Evolutionary conservation across 2,797 vertebrate species (phyloP).

Genomic region (Oreochromis mossambicus): DNA sequence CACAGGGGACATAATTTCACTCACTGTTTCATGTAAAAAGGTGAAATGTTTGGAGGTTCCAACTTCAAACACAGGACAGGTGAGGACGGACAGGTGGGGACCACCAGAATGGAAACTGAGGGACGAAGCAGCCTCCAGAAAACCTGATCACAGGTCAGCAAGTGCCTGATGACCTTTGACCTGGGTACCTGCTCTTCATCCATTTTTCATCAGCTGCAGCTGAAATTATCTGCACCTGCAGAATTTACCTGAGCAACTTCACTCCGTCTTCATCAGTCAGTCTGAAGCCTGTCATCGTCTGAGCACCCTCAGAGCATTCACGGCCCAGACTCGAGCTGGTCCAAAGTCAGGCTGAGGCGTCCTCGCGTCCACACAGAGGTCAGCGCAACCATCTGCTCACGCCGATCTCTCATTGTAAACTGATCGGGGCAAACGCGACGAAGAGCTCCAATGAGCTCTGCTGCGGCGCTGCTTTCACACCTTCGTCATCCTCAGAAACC

Average conservation of each 20-base stretch:
- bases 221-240: not conserved
- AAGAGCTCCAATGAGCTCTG: not conserved
- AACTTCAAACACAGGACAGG: too few species aligned
- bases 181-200: not conserved
- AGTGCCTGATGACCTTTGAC: too few species aligned
- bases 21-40: not conserved
- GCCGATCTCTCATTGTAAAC: not conserved
- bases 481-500: not conserved
- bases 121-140: too few species aligned
- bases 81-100: rapidly evolving
- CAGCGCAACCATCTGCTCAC: not conserved
- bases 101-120: too few species aligned
- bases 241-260: not conserved
- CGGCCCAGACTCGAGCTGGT: not conserved
- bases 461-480: not conserved
- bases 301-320: not conserved
- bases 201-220: not conserved
- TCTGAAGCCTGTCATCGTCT: not conserved
- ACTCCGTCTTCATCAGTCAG: not conserved
- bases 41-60: not conserved
- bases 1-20: not conserved
- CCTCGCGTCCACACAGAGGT: not conserved
- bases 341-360: not conserved
- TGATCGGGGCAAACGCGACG: not conserved
- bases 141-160: too few species aligned